phyloP scores from a whole-genome alignment of 2,797 vertebrate genomes.

The Catostomus latipinnis region DNA sequence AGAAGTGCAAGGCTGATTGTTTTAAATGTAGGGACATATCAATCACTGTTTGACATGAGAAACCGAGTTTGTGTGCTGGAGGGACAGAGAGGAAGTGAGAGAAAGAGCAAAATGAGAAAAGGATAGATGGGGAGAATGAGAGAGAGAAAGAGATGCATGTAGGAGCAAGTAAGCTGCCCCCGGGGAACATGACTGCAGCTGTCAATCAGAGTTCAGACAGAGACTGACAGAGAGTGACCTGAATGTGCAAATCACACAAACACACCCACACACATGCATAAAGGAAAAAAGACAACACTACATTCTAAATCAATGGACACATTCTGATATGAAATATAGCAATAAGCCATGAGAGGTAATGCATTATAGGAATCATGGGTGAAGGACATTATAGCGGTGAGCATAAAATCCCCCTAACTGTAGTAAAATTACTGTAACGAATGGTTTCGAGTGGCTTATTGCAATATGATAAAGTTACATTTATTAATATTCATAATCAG shows the following conservation, averaged over 20 bases:
- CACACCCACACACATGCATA: slow-evolving; percentile 25
- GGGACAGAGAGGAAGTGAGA: slow-evolving; percentile 18
- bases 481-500: too few relatives aligned
- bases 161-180: slow-evolving; percentile 46
- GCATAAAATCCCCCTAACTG: not conserved
- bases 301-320: slow-evolving; percentile 34
- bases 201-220: slow-evolving; percentile 72
- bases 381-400: not conserved
- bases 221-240: slow-evolving; percentile 62
- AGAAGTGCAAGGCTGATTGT: slow-evolving; percentile 22
- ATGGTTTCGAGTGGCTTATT: not conserved
- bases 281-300: slow-evolving; percentile 33
- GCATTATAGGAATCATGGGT: not conserved
- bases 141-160: slow-evolving; percentile 31
- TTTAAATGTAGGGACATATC: slow-evolving; percentile 37
- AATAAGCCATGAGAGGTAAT: not conserved
- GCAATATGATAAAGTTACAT: too few relatives aligned
- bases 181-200: slow-evolving; percentile 63
- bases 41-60: slow-evolving; percentile 39
- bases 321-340: not conserved
- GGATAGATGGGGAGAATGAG: slow-evolving; percentile 18
- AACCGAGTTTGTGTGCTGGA: slow-evolving; percentile 12
- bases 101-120: slow-evolving; percentile 10
- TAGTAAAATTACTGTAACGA: too few relatives aligned
- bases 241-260: slow-evolving; percentile 60